phyloP scores from a whole-genome alignment of 2,888 invertebrate genomes.

The Fragum sueziense region DNA sequence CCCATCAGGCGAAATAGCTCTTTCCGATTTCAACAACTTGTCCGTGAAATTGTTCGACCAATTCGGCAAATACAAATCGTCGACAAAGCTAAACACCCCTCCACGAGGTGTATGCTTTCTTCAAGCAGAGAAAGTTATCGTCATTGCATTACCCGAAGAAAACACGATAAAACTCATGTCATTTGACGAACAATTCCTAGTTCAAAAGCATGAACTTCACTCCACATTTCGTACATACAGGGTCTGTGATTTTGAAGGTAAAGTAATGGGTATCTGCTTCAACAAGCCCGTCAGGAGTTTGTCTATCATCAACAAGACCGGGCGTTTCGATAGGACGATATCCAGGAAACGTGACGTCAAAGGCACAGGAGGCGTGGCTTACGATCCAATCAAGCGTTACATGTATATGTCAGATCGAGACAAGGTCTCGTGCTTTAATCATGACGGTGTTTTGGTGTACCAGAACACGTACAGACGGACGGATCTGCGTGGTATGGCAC shows the following conservation, averaged over 20 bases:
- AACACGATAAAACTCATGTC: slow-evolving; percentile 56
- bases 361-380: slow-evolving; percentile 59
- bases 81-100: slow-evolving; percentile 49
- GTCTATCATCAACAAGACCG: slow-evolving; percentile 51
- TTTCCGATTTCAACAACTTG: slow-evolving; percentile 60
- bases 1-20: slow-evolving; percentile 52
- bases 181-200: slow-evolving; percentile 50
- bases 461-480: slow-evolving; percentile 53
- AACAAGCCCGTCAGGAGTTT: slow-evolving; percentile 53
- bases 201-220: slow-evolving; percentile 42
- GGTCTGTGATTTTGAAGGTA: slow-evolving; percentile 45
- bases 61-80: slow-evolving; percentile 55
- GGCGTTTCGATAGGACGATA: slow-evolving; percentile 54
- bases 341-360: slow-evolving; percentile 57
- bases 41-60: slow-evolving; percentile 56
- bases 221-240: slow-evolving; percentile 57
- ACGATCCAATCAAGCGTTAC: slow-evolving; percentile 50
- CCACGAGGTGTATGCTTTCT: slow-evolving; percentile 55
- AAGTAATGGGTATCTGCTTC: slow-evolving; percentile 57
- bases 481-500: slow-evolving; percentile 59
- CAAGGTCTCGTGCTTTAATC: slow-evolving; percentile 48
- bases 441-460: slow-evolving; percentile 50
- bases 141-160: slow-evolving; percentile 59
- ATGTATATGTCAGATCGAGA: slow-evolving; percentile 61
- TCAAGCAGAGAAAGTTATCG: slow-evolving; percentile 46